phyloP scores from a whole-genome alignment of 2,113 vertebrate genomes.

The Sebastes schlegelii region DNA sequence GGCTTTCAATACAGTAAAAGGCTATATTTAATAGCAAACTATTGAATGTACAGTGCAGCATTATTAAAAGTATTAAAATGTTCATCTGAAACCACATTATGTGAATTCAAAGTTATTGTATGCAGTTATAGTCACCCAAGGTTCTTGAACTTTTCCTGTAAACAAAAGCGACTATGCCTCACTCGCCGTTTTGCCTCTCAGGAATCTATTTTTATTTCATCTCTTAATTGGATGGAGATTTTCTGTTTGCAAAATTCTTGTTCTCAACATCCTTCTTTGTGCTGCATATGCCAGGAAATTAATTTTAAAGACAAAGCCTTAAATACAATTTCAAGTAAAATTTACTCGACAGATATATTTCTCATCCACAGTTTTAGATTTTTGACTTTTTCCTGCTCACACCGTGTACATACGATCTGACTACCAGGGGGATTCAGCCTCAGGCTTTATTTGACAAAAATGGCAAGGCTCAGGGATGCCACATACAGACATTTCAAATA shows the following conservation, averaged over 20 bases:
- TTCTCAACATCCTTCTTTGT: background rate
- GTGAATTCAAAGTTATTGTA: too few relatives aligned
- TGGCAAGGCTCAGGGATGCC: background rate
- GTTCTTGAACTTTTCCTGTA: background rate
- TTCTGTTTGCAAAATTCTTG: background rate
- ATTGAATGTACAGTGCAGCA: too few relatives aligned
- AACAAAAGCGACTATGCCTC: background rate
- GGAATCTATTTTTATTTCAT: background rate
- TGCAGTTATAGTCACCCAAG: too few relatives aligned
- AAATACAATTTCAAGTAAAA: too few relatives aligned
- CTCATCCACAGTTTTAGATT: background rate
- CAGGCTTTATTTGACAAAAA: background rate
- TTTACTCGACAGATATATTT: background rate
- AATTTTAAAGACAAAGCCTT: background rate
- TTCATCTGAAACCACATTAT: too few relatives aligned
- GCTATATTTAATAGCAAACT: too few relatives aligned
- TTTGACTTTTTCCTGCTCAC: background rate
- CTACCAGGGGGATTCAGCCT: background rate
- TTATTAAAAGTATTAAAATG: too few relatives aligned
- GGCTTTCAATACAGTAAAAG: too few relatives aligned
- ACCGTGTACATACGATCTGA: background rate
- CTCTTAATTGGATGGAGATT: background rate
- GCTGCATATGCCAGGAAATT: background rate
- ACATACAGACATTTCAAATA: background rate
- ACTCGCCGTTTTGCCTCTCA: background rate